Base-by-base conservation (phyloP, 2,888 invertebrate genomes). In the Chaetoderma sp. region DNA sequence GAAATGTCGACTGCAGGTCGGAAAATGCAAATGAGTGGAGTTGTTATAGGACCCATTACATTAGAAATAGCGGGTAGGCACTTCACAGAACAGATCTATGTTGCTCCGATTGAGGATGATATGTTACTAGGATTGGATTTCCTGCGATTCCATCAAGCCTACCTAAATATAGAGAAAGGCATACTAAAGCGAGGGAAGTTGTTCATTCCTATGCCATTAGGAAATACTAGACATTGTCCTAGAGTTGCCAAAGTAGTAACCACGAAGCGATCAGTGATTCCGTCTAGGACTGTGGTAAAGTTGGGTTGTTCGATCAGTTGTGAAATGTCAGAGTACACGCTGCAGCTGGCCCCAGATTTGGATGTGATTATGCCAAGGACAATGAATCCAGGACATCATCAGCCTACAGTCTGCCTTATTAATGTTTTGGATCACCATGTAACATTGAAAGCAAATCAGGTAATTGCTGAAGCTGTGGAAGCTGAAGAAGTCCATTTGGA, bases 41-140 rank as follows among this genome's bases (percentile, higher is more conserved):
- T 64, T 13, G 45, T 50, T 6, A 25, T 33, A 42, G 18, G 54
- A 60, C 67, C 70, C 5, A 30, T 67, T 1, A 47, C 8, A 42
- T 28, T n/a, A n/a, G n/a, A n/a, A n/a, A n/a, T n/a, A n/a, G n/a
- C n/a, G n/a, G n/a, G n/a, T n/a, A n/a, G n/a, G 23, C 32, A 18
- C 13, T 71, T 54, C 39, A 8, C 47, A 5, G 58, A 57, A n/a
- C 42, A 58, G 21, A 54, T 65, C 5, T 65, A 65, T 63, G 72
- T 72, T 16, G 67, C 67, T 2, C 71, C 65, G 13, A 71, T 68
- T 8, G 49, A 55, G 5, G 69, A 70, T 63, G 67, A 72, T 8
- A 65, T 71, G 66, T 27, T 69, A 21, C 33, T 65, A 16, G 69
- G 69, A 6, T 28, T 65, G 8, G 64, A 72, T 33, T 63, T 70